Conservation (phyloP, 2,113 vertebrate species). For the Onychostoma macrolepis region DNA sequence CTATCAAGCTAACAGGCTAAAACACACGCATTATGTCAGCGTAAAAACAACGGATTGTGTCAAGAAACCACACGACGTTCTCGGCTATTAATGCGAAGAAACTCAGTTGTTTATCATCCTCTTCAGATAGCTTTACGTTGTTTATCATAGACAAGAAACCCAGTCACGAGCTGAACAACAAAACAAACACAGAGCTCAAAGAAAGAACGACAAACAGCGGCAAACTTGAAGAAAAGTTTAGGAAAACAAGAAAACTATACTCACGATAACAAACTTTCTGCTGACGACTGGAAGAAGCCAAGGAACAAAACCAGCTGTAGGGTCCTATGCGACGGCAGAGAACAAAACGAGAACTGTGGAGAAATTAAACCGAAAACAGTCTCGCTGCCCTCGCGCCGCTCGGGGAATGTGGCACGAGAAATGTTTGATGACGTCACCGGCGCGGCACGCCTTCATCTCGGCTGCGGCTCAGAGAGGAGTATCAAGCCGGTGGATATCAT, state of each 20-base stretch:
- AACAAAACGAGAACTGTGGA: neutral
- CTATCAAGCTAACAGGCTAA: conserved; percentile 29
- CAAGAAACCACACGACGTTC: neutral
- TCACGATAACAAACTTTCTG: conserved; percentile 25
- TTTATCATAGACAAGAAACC: neutral
- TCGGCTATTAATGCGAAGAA: neutral
- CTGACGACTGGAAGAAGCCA: neutral
- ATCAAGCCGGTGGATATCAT: neutral
- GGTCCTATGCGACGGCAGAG: neutral
- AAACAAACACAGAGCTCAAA: neutral
- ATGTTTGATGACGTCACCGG: conserved; percentile 36
- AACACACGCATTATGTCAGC: neutral
- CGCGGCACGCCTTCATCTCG: conserved; percentile 17
- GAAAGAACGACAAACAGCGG: neutral
- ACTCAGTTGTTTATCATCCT: neutral
- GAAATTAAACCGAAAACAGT: neutral
- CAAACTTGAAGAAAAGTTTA: neutral
- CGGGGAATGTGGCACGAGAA: conserved; percentile 20
- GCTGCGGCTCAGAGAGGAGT: neutral
- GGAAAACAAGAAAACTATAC: neutral
- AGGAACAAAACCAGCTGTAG: neutral
- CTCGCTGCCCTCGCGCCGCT: neutral
- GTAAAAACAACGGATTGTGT: neutral
- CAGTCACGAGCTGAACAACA: neutral
- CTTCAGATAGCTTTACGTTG: neutral